phyloP scores from a whole-genome alignment of 2,888 invertebrate species.

The Maniola hyperantus region DNA sequence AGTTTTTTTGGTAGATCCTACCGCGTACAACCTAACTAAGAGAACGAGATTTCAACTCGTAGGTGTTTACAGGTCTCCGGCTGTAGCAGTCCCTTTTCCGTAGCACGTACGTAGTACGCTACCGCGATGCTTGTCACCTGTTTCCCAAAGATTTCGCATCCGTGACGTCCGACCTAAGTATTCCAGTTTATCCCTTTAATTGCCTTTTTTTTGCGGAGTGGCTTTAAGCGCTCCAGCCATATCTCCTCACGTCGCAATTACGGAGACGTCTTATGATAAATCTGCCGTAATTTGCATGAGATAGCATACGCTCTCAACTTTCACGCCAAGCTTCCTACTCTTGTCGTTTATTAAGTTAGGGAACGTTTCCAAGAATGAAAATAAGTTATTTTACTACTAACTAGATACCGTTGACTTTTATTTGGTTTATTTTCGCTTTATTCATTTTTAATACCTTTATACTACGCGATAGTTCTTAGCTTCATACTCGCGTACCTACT shows the following conservation, averaged over 20 bases:
- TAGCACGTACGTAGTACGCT: conserved; percentile 60
- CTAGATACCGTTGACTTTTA: conserved; percentile 69
- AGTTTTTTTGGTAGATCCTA: too few relatives aligned
- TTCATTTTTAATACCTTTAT: conserved; percentile 25
- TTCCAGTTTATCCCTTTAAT: conserved; percentile 81
- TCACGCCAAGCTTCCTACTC: conserved; percentile 79
- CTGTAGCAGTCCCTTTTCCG: not conserved
- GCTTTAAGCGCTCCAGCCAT: conserved; percentile 76
- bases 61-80: not conserved
- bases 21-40: too few relatives aligned
- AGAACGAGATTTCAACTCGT: too few relatives aligned
- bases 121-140: conserved; percentile 44
- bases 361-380: conserved; percentile 79
- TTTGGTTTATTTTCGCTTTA: conserved; percentile 48
- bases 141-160: conserved; percentile 66
- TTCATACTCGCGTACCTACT: not conserved
- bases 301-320: conserved; percentile 83
- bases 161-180: conserved; percentile 76
- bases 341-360: conserved; percentile 80
- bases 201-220: conserved; percentile 79
- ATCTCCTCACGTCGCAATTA: conserved; percentile 83
- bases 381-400: conserved; percentile 79
- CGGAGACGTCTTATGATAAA: conserved; percentile 82
- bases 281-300: conserved; percentile 83
- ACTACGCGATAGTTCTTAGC: not conserved